Evolutionary conservation across 2,113 vertebrate species (phyloP).

Genomic region (Pomatorhinus ruficollis): DNA sequence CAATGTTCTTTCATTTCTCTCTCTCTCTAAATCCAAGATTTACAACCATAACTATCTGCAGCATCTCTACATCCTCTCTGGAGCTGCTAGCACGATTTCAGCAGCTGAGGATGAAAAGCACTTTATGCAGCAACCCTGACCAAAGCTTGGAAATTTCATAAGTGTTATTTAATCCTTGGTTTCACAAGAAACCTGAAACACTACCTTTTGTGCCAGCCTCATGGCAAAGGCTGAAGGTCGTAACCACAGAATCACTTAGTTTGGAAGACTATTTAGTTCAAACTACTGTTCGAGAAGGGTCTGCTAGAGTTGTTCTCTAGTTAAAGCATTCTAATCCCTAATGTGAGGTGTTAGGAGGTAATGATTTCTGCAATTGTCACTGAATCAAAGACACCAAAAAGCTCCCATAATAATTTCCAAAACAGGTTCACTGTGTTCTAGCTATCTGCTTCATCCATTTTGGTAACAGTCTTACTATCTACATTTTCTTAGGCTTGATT

Average conservation of each 20-base stretch:
- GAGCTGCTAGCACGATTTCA: neutral
- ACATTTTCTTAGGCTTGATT: neutral
- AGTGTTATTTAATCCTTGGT: neutral
- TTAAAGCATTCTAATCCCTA: neutral
- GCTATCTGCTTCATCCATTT: neutral
- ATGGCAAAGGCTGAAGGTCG: neutral
- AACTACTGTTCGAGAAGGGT: neutral
- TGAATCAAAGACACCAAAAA: neutral
- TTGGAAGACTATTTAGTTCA: neutral
- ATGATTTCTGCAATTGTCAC: neutral
- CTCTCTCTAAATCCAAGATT: neutral
- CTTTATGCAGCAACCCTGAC: neutral
- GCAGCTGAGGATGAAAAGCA: neutral
- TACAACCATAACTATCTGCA: neutral
- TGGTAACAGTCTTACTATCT: neutral
- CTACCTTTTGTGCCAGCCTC: neutral
- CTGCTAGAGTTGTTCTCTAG: neutral
- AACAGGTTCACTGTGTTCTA: neutral
- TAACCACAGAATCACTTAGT: neutral
- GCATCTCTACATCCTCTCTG: neutral
- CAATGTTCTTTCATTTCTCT: neutral
- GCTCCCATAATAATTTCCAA: neutral
- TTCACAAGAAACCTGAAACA: neutral
- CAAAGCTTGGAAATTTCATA: neutral
- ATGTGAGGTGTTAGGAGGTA: neutral